Percentiles rank a stretch among this genome's conserved stretches.
phyloP scores from a whole-genome alignment of 2,113 vertebrate genomes.

The Coptodon bakossiorum region DNA sequence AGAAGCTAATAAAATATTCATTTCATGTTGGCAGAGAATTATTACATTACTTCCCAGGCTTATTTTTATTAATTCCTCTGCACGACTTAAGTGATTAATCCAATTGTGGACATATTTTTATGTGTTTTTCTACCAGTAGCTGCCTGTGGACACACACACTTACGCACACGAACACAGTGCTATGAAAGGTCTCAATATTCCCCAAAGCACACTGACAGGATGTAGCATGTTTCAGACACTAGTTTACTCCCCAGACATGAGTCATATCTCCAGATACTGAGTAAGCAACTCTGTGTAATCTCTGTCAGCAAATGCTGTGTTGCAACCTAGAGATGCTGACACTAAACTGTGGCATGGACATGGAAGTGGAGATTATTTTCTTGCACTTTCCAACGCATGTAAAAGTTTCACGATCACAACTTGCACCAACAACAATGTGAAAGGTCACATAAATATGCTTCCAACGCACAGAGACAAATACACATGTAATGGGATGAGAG shows the following conservation, averaged over 20 bases:
- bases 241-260: not conserved
- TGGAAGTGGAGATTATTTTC: not conserved
- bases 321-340: not conserved
- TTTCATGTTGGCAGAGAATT: slow-evolving; percentile 41
- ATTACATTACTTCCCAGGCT: slow-evolving; percentile 36
- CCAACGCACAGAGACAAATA: not conserved
- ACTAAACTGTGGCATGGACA: not conserved
- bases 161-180: not conserved
- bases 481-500: not conserved
- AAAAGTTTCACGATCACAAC: not conserved
- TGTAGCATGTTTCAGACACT: slow-evolving; percentile 15
- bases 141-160: not conserved
- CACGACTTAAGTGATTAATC: slow-evolving; percentile 39
- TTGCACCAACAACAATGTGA: not conserved
- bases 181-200: not conserved
- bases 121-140: not conserved
- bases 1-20: slow-evolving; percentile 54
- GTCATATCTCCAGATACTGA: not conserved
- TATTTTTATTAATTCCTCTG: slow-evolving; percentile 40
- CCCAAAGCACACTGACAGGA: slow-evolving; percentile 11
- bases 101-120: slow-evolving; percentile 7
- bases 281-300: not conserved
- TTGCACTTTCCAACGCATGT: not conserved
- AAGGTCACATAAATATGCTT: not conserved
- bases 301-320: not conserved